Conservation (phyloP, 2,797 vertebrate species). For the Tokudaia muenninki region DNA sequence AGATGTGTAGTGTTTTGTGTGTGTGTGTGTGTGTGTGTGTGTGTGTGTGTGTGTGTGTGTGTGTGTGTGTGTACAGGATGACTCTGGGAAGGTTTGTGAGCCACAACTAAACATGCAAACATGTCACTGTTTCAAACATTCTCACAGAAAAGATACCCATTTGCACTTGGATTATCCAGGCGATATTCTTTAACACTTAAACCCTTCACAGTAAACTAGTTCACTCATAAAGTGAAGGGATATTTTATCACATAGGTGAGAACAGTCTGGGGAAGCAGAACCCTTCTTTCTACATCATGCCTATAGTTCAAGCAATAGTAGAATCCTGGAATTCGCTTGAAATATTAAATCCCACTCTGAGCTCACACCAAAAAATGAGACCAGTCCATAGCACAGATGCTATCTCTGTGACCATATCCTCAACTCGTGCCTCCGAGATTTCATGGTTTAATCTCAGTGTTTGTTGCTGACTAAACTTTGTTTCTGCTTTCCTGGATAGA, state of each 20-base stretch:
- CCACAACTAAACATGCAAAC: not conserved
- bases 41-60: not conserved
- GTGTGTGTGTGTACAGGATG: not conserved
- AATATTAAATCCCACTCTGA: not conserved
- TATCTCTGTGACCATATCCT: not conserved
- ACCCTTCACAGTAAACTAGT: not conserved
- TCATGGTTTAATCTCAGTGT: not conserved
- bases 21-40: too few species aligned
- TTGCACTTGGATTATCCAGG: not conserved
- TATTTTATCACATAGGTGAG: not conserved
- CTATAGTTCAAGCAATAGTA: not conserved
- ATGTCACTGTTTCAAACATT: not conserved
- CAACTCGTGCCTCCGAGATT: not conserved
- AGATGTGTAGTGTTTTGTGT: not conserved
- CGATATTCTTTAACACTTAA: slow-evolving; percentile 3
- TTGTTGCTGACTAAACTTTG: not conserved
- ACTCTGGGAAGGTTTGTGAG: not conserved
- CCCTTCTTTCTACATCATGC: not conserved
- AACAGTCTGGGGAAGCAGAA: not conserved
- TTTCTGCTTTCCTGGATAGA: not conserved
- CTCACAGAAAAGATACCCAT: not conserved
- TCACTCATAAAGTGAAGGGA: not conserved
- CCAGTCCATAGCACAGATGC: not conserved
- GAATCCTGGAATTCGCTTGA: slow-evolving; percentile 8
- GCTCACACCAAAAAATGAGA: not conserved